Evolutionary conservation across 2,888 invertebrate species (phyloP), one percentile per base, ranked within the genome.

Genomic region (Lithophane ornitopus): DNA sequence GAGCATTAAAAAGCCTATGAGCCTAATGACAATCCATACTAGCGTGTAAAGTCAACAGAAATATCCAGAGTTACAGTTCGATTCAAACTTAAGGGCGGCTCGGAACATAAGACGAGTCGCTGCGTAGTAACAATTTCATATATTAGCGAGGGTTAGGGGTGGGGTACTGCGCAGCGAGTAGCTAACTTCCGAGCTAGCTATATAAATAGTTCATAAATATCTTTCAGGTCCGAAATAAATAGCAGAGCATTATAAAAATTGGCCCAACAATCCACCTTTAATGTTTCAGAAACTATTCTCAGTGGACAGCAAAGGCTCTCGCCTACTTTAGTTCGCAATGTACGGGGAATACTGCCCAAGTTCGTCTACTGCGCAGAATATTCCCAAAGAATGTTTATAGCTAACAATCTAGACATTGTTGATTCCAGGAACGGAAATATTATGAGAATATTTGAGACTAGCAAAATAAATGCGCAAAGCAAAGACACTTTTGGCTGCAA

Each of bases 211-310:
- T 28, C 22, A 14, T 2, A 39, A 59, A 69, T 63, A 41, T 34
- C 16, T 46, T 12, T 12, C 0, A 22, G 54, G n/a, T 12, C 6
- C 54, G 12, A 26, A 54, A 54, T 54, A 54, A n/a, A 54, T 54
- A 54, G 58, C 39, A 19, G 11, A 66, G 46, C 59, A 76, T 76
- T 76, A 78, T 75, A 76, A 74, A 73, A 86, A 81, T 78, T 73
- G 74, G 49, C 70, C 46, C 67, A 81, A 76, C 69, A 66, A 72
- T 80, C 66, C 63, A 69, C 70, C 80, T 88, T 81, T 80, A 85
- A 86, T 86, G 78, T 87, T 85, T 74, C 76, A 82, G 82, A 88
- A 87, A 89, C 85, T 85, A 89, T 89, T 87, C 81, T 75, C 81
- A 74, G 83, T 78, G 82, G 82, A 84, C 88, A 81, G 82, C 49